A percentile compares a stretch with the other conserved stretches of the same genome.
Evolutionary conservation across 2,797 vertebrate genomes (phyloP).

Genomic region (Xiphorhynchus erythropygius): DNA sequence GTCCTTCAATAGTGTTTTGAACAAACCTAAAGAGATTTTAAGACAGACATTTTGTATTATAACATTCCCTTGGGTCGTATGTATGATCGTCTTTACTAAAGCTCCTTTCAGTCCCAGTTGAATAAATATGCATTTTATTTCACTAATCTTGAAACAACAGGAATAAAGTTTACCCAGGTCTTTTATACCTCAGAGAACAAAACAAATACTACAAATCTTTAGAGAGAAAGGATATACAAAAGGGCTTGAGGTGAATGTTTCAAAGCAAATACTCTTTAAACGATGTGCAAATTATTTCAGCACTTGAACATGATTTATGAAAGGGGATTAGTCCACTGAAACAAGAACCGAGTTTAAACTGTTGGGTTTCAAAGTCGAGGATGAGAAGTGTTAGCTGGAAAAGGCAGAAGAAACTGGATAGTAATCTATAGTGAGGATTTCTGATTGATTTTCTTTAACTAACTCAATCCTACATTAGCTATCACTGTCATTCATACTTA

Average conservation of each 20-base stretch:
- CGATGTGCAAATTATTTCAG: slow-evolving; percentile 86
- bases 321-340: slow-evolving; percentile 82
- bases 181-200: slow-evolving; percentile 87
- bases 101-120: slow-evolving; percentile 78
- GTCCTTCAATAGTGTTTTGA: slow-evolving; percentile 75
- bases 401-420: slow-evolving; percentile 66
- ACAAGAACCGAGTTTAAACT: slow-evolving; percentile 81
- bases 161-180: slow-evolving; percentile 85
- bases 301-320: slow-evolving; percentile 83
- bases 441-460: slow-evolving; percentile 69
- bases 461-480: slow-evolving; percentile 57
- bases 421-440: slow-evolving; percentile 71
- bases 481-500: slow-evolving; percentile 58
- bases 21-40: slow-evolving; percentile 79
- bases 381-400: slow-evolving; percentile 72
- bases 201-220: slow-evolving; percentile 86
- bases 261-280: slow-evolving; percentile 87
- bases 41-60: slow-evolving; percentile 79
- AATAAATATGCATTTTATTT: slow-evolving; percentile 86
- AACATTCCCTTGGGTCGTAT: slow-evolving; percentile 67
- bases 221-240: slow-evolving; percentile 82
- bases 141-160: slow-evolving; percentile 87
- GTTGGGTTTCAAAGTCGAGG: slow-evolving; percentile 79
- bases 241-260: slow-evolving; percentile 86
- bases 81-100: slow-evolving; percentile 81